phyloP scores from a whole-genome alignment of 2,797 vertebrate genomes.

The Hafferia zeledoni region DNA sequence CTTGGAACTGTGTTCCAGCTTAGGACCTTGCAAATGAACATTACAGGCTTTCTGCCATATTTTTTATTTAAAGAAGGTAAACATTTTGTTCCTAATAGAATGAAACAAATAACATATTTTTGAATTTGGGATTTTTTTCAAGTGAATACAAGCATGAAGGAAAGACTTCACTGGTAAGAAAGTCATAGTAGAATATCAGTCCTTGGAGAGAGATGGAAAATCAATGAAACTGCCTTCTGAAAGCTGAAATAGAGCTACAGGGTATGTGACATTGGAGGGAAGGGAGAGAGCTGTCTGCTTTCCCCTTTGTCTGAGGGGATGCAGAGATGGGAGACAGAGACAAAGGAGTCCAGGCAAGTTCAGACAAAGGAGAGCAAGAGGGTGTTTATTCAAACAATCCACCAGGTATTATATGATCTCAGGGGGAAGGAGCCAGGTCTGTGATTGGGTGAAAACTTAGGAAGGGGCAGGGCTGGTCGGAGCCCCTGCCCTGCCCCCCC shows the following conservation, averaged over 20 bases:
- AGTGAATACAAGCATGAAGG: not conserved
- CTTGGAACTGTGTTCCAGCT: not conserved
- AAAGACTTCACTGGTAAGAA: not conserved
- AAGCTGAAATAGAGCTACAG: not conserved
- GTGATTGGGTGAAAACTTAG: too few relatives aligned
- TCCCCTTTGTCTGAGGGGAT: too few relatives aligned
- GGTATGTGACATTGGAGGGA: too few relatives aligned
- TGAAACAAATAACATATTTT: not conserved
- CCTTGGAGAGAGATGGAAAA: not conserved
- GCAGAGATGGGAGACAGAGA: too few relatives aligned
- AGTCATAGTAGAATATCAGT: not conserved
- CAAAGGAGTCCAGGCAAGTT: too few relatives aligned
- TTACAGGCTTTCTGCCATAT: not conserved
- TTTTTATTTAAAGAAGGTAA: not conserved
- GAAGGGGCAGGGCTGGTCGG: too few relatives aligned
- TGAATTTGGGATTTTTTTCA: not conserved
- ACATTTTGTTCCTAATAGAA: not conserved
- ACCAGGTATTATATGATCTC: too few relatives aligned
- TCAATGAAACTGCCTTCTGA: not conserved
- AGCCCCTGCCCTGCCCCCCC: too few relatives aligned
- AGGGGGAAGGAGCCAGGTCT: too few relatives aligned
- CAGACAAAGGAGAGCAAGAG: too few relatives aligned
- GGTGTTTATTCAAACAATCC: too few relatives aligned
- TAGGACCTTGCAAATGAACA: not conserved
- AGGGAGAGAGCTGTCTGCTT: too few relatives aligned